Conservation (phyloP, 2,797 vertebrate species). For the Chaetodon trifasciatus region DNA sequence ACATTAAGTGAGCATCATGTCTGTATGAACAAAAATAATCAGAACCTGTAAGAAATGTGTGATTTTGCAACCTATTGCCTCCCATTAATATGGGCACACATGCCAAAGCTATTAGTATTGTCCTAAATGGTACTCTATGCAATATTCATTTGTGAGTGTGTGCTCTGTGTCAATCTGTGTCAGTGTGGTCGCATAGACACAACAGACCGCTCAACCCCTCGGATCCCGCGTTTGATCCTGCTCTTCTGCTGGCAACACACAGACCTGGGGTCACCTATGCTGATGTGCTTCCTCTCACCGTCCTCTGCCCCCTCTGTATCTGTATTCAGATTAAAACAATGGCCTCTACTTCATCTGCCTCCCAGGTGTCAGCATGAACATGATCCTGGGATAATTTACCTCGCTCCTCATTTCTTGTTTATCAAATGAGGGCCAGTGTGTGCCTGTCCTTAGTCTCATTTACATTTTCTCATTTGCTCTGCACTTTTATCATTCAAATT, state of each 20-base stretch:
- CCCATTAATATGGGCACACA: not conserved
- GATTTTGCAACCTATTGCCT: not conserved
- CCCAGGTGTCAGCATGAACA: conserved; percentile 78
- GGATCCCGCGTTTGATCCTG: conserved; percentile 55
- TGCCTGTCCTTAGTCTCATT: conserved; percentile 69
- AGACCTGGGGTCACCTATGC: conserved; percentile 66
- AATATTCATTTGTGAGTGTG: conserved; percentile 35
- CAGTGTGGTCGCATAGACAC: conserved; percentile 27
- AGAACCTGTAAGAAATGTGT: not conserved
- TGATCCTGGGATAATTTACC: conserved; percentile 67
- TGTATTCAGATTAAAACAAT: conserved; percentile 69
- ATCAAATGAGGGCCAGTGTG: conserved; percentile 71
- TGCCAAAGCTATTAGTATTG: conserved; percentile 30
- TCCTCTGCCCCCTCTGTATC: conserved; percentile 50
- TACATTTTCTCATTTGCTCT: conserved; percentile 85
- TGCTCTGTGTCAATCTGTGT: conserved; percentile 35
- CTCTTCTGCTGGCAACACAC: conserved; percentile 47
- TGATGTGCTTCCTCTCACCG: conserved; percentile 37
- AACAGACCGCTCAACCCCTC: conserved; percentile 44
- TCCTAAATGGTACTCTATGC: conserved; percentile 29
- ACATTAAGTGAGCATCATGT: not conserved
- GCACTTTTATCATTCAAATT: conserved; percentile 86
- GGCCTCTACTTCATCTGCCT: conserved; percentile 64
- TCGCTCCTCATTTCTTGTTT: conserved; percentile 66
- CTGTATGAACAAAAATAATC: not conserved